A percentile compares a stretch with the other conserved stretches of the same genome.
These are phyloP conservation scores for Tachypleus tridentatus DNA, from an alignment of 1,140 invertebrate species.

Conservation along the genomic window DNA sequence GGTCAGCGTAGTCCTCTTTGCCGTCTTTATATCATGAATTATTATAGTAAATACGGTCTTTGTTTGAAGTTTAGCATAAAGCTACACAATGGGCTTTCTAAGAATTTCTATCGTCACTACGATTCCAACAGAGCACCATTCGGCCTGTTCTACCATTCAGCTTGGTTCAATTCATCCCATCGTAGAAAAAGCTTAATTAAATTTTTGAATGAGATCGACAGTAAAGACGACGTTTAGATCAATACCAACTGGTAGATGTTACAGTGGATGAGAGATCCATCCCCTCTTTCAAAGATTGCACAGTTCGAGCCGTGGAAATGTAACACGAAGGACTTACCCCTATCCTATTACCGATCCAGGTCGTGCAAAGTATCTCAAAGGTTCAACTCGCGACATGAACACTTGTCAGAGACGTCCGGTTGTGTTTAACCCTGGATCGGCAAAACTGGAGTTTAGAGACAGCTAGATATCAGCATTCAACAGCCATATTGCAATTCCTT, in stretches of 20 bases:
- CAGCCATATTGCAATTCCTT: too few relatives aligned
- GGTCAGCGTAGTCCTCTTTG: too few relatives aligned
- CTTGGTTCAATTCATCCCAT: conserved; percentile 86
- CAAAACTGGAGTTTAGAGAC: conserved; percentile 36
- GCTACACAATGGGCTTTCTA: conserved; percentile 45
- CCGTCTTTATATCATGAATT: conserved; percentile 39
- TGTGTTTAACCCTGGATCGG: conserved; percentile 84
- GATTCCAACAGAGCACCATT: conserved; percentile 85
- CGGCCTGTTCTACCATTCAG: conserved; percentile 84
- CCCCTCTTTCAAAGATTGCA: conserved; percentile 61
- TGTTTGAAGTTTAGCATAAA: too few relatives aligned
- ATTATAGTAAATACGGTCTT: too few relatives aligned
- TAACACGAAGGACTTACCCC: conserved; percentile 35
- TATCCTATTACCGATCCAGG: conserved; percentile 65
- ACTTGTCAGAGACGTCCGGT: conserved; percentile 83
- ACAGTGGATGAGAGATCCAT: conserved; percentile 85
- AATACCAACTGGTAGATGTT: conserved; percentile 84
- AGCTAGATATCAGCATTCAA: too few relatives aligned
- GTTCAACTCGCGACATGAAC: conserved; percentile 43
- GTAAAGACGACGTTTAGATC: conserved; percentile 82
- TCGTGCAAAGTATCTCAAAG: conserved; percentile 71
- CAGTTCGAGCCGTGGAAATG: conserved; percentile 78
- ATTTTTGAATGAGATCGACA: conserved; percentile 75
- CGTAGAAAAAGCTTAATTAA: conserved; percentile 87
- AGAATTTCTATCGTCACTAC: conserved; percentile 88